These are phyloP conservation scores for Hyperopisus bebe DNA, from an alignment of 2,113 vertebrate species.

Conservation along the genomic window DNA sequence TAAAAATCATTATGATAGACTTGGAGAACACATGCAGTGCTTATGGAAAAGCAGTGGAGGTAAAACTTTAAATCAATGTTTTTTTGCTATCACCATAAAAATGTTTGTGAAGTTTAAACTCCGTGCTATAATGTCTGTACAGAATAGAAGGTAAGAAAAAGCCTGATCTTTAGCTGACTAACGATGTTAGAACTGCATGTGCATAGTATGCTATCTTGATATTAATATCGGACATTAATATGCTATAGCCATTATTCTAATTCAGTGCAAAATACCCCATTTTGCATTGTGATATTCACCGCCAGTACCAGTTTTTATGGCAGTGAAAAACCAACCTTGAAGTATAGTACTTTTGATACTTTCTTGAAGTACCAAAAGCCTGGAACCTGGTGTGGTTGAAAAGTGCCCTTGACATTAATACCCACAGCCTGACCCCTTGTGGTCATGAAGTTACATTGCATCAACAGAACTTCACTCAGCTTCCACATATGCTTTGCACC, in stretches of 20 bases:
- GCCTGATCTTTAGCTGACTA: not conserved
- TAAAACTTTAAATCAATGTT: not conserved
- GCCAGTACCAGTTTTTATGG: not conserved
- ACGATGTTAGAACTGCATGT: not conserved
- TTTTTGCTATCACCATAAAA: not conserved
- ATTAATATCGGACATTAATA: not conserved
- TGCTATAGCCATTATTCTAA: not conserved
- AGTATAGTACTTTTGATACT: not conserved
- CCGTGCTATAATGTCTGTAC: not conserved
- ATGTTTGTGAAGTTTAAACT: not conserved
- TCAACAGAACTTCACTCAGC: not conserved
- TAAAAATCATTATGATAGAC: not conserved
- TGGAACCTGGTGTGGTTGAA: too few species aligned
- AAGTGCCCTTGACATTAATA: not conserved
- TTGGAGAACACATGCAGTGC: not conserved
- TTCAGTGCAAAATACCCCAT: not conserved
- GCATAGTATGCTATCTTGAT: not conserved
- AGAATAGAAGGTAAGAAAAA: not conserved
- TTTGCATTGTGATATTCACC: not conserved
- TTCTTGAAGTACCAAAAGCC: not conserved
- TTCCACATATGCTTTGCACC: not conserved
- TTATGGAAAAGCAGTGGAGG: not conserved
- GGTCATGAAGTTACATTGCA: not conserved
- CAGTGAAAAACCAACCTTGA: not conserved
- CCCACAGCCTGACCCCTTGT: not conserved